Evolutionary conservation across 2,888 invertebrate genomes (phyloP).

Genomic region (Loripinus fragilis): DNA sequence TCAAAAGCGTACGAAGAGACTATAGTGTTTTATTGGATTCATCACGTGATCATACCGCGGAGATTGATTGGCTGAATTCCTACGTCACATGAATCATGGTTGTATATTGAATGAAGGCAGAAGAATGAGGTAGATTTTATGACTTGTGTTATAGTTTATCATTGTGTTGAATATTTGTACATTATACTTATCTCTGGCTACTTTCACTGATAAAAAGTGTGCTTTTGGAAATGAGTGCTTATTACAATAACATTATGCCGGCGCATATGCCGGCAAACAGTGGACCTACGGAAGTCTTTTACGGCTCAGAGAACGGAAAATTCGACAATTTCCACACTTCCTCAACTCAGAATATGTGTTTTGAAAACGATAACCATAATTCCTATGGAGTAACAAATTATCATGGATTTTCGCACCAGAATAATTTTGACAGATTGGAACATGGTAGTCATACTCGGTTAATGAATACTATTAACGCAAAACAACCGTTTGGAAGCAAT

Average conservation of each 20-base stretch:
- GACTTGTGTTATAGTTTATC: conserved; percentile 17
- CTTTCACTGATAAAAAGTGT: conserved; percentile 23
- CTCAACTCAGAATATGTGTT: conserved; percentile 66
- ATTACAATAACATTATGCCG: conserved; percentile 64
- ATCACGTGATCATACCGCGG: conserved; percentile 61
- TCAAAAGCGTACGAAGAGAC: conserved; percentile 14
- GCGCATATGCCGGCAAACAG: conserved; percentile 62
- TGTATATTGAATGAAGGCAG: conserved; percentile 3
- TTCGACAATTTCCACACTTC: conserved; percentile 60
- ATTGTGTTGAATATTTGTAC: conserved; percentile 22
- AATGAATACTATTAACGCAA: conserved; percentile 59
- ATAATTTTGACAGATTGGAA: conserved; percentile 60
- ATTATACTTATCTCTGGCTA: conserved; percentile 24
- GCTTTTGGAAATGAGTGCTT: conserved; percentile 61
- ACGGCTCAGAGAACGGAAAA: conserved; percentile 58
- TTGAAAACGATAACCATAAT: conserved; percentile 61
- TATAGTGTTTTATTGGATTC: conserved; percentile 49
- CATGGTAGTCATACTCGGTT: conserved; percentile 51
- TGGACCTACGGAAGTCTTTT: conserved; percentile 66
- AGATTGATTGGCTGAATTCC: conserved; percentile 61
- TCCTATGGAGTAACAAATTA: conserved; percentile 64
- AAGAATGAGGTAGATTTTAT: conserved; percentile 18
- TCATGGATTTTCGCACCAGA: conserved; percentile 54
- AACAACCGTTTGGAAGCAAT: conserved; percentile 56
- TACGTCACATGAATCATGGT: conserved; percentile 54